Evolutionary conservation across 2,888 invertebrate species (phyloP).

Genomic region (Temnothorax ravouxi): DNA sequence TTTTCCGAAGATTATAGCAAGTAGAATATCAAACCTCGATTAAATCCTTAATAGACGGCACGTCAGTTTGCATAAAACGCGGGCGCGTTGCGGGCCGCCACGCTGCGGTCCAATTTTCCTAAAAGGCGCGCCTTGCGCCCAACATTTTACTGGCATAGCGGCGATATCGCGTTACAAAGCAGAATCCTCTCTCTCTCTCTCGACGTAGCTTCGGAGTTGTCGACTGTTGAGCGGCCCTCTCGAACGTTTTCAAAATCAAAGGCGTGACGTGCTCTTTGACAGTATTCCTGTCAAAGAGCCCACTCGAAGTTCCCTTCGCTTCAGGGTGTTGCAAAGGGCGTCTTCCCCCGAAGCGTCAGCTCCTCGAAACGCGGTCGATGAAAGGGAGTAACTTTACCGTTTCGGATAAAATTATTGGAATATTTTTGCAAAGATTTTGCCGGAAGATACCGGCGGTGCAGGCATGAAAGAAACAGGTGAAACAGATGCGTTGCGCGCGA

Average conservation of each 20-base stretch:
- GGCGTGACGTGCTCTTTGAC: constrained; percentile 35
- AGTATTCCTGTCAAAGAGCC: constrained; percentile 33
- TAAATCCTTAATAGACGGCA: constrained; percentile 39
- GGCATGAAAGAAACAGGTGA: neutral
- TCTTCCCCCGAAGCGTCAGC: constrained; percentile 31
- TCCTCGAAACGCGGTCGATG: constrained; percentile 37
- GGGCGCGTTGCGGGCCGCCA: constrained; percentile 14
- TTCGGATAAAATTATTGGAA: constrained; percentile 32
- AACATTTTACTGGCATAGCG: constrained; percentile 7
- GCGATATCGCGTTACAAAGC: constrained; percentile 72
- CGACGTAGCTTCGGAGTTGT: constrained; percentile 61
- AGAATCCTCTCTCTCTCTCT: constrained; percentile 57
- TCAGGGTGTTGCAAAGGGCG: constrained; percentile 31
- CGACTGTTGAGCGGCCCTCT: constrained; percentile 32
- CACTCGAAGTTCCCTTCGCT: constrained; percentile 35
- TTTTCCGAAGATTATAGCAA: constrained; percentile 5
- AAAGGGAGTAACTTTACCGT: constrained; percentile 35
- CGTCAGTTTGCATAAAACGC: constrained; percentile 42
- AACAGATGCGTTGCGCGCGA: neutral
- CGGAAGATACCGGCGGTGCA: neutral
- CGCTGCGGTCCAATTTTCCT: constrained; percentile 43
- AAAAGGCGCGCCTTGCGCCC: constrained; percentile 19
- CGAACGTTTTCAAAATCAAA: constrained; percentile 47
- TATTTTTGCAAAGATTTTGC: constrained; percentile 28
- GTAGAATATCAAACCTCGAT: constrained; percentile 13